Percentiles rank a stretch among this genome's conserved stretches.
phyloP scores from a whole-genome alignment of 2,888 invertebrate species.

The Plagiodera versicolora region DNA sequence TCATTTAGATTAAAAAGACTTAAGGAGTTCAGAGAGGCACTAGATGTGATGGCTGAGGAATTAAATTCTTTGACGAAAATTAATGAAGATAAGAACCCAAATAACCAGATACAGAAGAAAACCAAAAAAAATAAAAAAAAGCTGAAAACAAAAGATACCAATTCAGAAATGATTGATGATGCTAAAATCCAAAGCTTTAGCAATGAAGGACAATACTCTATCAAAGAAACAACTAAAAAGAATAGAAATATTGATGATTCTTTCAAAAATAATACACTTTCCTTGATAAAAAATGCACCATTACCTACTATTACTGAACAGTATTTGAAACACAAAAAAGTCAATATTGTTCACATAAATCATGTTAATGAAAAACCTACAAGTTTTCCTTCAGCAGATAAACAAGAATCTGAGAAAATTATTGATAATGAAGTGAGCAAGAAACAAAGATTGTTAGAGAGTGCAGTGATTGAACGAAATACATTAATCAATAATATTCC shows the following conservation, averaged over 20 bases:
- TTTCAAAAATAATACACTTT: not conserved
- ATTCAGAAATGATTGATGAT: not conserved
- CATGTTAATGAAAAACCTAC: constrained; percentile 15
- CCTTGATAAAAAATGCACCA: constrained; percentile 8
- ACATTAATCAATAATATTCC: too few species aligned
- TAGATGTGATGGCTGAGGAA: not conserved
- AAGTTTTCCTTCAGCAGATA: too few species aligned
- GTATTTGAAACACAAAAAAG: constrained; percentile 25
- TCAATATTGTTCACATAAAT: constrained; percentile 30
- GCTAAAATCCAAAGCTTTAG: not conserved
- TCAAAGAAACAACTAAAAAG: not conserved
- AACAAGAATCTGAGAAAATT: too few species aligned
- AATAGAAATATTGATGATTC: constrained; percentile 4
- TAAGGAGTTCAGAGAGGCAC: not conserved
- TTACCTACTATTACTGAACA: constrained; percentile 25
- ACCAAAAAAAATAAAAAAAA: not conserved
- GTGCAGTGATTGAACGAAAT: too few species aligned
- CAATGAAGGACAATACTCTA: too few species aligned
- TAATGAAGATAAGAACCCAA: too few species aligned
- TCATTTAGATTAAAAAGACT: not conserved
- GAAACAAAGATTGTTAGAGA: too few species aligned
- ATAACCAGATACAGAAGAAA: not conserved
- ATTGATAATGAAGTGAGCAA: too few species aligned
- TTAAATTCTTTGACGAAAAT: not conserved
- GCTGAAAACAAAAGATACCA: not conserved